Evolutionary conservation across 1,140 invertebrate genomes (phyloP), one percentile per base, ranked within the genome.

Genomic region (Drosophila fuyamai): DNA sequence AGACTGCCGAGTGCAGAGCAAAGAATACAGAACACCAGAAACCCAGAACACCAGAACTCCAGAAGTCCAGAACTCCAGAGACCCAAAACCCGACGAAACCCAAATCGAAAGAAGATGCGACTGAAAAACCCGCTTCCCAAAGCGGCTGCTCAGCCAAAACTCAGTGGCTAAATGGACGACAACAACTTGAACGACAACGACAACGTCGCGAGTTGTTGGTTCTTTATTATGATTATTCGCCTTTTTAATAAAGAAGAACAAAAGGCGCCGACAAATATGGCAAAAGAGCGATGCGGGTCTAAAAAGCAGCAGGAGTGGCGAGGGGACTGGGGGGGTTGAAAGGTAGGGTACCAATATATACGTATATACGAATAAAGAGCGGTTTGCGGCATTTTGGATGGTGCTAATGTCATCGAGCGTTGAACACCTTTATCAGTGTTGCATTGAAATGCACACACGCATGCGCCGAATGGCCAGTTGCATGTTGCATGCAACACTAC

Each of bases 401-500:
- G 90, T 91, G 90, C 90, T 91, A 91, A 91, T 91, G 90, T 91
- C 90, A 89, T 89, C 82, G 90, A 86, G 85, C 89, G 86, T 88
- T 88, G 83, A 91, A 91, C 90, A 91, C 90, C 90, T 91, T 91
- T 90, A 84, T 90, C 89, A 91, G 86, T 90, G 86, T 90, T 90
- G 86, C 86, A 88, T 88, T 88, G 83, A 88, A 88, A 88, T 88
- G 83, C 88, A 90, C 82, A 90, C 82, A 88, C 82, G 83, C 86
- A 90, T 82, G 88, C 82, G 73, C 36, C 43, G 75, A 23, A 32
- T 68, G 67, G 66, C 82, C 83, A 59, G 70, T 81, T 65, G 70
- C 82, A 86, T 86, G 83, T 82, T 76, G 86, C 83, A 78, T 76
- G 63, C 65, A 76, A 70, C 51, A 57, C 56, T 29, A 46, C 58